Evolutionary conservation across 1,140 invertebrate genomes (phyloP), one percentile per base, ranked within the genome.

Genomic region (Whitmania pigra): DNA sequence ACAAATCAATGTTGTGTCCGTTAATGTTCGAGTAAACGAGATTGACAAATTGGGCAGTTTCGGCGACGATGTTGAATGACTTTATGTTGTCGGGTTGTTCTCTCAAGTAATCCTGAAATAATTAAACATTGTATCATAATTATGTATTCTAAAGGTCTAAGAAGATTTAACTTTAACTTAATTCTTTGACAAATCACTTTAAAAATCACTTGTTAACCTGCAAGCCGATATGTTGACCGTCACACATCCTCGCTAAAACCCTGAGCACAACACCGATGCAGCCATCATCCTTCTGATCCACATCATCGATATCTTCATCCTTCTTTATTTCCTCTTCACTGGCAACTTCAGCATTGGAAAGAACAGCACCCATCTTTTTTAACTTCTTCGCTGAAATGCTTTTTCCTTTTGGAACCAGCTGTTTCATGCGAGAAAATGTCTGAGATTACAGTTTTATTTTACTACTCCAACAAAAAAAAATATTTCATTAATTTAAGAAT

Each of bases 31-130:
- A 77, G 72, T 82, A 82, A 15, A 81, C 72, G 18, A 80, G 76
- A 68, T 74, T 77, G 5, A 81, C 71, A 63, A 81, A 80, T 29
- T 76, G 74, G 5, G 78, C 77, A 18, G 78, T 79, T 71, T 80
- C 78, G 17, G 76, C 79, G 0, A 82, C 79, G 22, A 82, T 72
- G 74, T 82, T 81, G 36, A 81, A 76, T 36, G 79, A 80, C 71
- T 79, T 82, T 66, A 80, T 80, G 75, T 81, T 82, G 73, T 81
- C 80, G 36, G 80, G 80, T 72, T 82, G 80, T 68, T 80, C 78
- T 60, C 80, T 69, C 13, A 82, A 73, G 71, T 81, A 81, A 72
- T 74, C 69, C 73, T 73, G 31, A 13, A 11, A 63, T 27, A 17
- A 17, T 5, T 27, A 63, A 27, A 13, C 7, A 63, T 20, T 17